phyloP scores from a whole-genome alignment of 2,113 vertebrate species.

The Ameiurus melas region DNA sequence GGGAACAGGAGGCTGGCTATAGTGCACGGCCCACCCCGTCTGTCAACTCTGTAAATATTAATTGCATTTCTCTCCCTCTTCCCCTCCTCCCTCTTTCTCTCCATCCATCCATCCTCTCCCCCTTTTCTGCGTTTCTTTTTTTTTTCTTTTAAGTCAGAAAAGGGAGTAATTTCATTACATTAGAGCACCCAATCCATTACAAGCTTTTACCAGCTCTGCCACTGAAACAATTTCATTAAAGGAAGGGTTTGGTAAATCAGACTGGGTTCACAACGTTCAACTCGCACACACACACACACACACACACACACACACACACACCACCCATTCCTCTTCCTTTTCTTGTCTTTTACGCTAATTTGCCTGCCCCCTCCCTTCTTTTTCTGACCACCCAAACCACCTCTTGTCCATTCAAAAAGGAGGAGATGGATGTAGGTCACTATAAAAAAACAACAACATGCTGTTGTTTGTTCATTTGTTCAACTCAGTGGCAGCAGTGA shows the following conservation, averaged over 20 bases:
- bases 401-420: constrained; percentile 23
- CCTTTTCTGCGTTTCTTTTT: constrained; percentile 69
- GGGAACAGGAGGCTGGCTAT: constrained; percentile 65
- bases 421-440: constrained; percentile 49
- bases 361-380: constrained; percentile 63
- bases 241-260: constrained; percentile 98
- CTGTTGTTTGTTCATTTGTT: constrained; percentile 47
- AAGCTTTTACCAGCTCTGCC: constrained; percentile 99
- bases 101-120: constrained; percentile 58
- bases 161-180: constrained; percentile 99
- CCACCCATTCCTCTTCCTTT: constrained; percentile 65
- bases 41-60: constrained; percentile 99
- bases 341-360: constrained; percentile 89
- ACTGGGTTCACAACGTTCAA: constrained; percentile 87
- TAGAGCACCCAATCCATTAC: constrained; percentile 99
- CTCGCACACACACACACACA: constrained; percentile 70
- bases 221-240: constrained; percentile 99
- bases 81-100: constrained; percentile 54
- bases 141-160: constrained; percentile 85
- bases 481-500: constrained; percentile 49
- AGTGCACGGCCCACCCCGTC: constrained; percentile 81
- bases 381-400: constrained; percentile 24
- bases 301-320: constrained; percentile 74
- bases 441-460: constrained; percentile 51
- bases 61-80: constrained; percentile 80